Percentiles rank a stretch among this genome's conserved stretches.
Conservation (phyloP, 2,113 vertebrate genomes). For the Aptenodytes forsteri region DNA sequence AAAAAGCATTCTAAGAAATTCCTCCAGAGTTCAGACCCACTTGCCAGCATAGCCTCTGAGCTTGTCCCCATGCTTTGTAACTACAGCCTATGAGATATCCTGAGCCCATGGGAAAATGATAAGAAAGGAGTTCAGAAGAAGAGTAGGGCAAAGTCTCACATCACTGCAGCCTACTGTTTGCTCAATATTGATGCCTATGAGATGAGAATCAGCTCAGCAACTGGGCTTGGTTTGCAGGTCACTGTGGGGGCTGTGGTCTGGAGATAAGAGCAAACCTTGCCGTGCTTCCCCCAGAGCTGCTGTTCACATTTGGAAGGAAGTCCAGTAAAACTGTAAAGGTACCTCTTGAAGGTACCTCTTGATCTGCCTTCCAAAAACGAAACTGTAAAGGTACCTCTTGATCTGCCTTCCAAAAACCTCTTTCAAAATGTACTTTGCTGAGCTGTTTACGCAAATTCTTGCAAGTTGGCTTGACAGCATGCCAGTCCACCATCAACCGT, state of each 20-base stretch:
- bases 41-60: neutral
- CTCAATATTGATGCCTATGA: rapidly evolving
- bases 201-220: neutral
- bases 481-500: neutral
- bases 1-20: neutral
- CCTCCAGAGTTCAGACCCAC: neutral
- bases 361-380: neutral
- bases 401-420: neutral
- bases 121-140: neutral
- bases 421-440: neutral
- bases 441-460: neutral
- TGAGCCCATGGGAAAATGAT: neutral
- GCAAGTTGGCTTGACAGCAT: neutral
- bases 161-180: neutral
- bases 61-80: no score
- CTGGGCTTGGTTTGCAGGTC: neutral
- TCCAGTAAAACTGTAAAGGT: neutral
- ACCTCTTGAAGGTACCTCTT: no score
- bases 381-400: neutral
- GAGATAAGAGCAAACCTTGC: neutral
- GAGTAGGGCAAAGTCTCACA: neutral
- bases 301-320: neutral
- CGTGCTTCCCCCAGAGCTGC: rapidly evolving
- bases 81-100: neutral
- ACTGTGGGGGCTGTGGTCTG: neutral